A percentile compares a stretch with the other conserved stretches of the same genome.
These are phyloP conservation scores for Spheniscus mendiculus DNA, from an alignment of 2,113 vertebrate genomes.

Conservation along the genomic window DNA sequence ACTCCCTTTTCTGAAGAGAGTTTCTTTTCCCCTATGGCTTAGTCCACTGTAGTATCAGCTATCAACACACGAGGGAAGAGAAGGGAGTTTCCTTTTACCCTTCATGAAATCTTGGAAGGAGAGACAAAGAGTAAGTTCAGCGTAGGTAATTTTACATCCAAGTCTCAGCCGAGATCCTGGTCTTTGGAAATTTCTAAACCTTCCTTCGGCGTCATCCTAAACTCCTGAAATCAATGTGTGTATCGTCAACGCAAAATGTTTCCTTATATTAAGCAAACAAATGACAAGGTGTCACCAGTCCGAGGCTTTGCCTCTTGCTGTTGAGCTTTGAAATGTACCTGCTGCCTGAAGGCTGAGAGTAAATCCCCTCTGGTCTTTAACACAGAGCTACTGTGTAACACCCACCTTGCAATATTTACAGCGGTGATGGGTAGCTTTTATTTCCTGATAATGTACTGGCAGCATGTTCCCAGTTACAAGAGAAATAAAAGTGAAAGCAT, in stretches of 20 bases:
- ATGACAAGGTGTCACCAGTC: neutral
- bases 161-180: neutral
- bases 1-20: neutral
- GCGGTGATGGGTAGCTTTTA: neutral
- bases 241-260: neutral
- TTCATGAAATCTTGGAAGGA: neutral
- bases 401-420: neutral
- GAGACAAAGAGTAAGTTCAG: neutral
- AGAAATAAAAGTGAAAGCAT: slow-evolving; percentile 46
- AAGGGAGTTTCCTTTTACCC: neutral
- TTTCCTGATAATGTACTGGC: neutral
- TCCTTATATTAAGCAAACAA: neutral
- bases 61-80: neutral
- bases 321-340: neutral
- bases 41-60: neutral
- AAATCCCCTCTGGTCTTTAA: neutral
- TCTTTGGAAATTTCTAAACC: neutral
- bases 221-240: neutral
- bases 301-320: neutral
- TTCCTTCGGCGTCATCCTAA: neutral
- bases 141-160: neutral
- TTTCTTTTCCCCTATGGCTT: neutral
- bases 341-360: neutral
- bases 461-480: neutral
- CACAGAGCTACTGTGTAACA: neutral